Evolutionary conservation across 2,113 vertebrate genomes (phyloP).

Genomic region (Alexandromys fortis): DNA sequence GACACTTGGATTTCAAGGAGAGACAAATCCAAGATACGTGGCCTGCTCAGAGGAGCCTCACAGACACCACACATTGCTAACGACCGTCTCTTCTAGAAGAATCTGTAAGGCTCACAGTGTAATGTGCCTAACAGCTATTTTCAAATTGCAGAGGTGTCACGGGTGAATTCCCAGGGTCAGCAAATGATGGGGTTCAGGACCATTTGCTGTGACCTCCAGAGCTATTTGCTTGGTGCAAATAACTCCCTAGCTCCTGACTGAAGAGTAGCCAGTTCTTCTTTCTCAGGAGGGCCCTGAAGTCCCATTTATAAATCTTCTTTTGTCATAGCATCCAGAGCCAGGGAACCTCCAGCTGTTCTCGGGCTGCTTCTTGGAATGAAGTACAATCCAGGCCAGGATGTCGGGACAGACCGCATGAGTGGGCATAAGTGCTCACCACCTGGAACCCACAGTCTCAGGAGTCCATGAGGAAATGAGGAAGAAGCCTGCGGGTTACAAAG

Average conservation of each 20-base stretch:
- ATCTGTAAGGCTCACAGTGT: constrained; percentile 23
- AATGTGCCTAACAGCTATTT: constrained; percentile 58
- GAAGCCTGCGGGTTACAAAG: background rate
- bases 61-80: background rate
- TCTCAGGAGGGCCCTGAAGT: constrained; percentile 53
- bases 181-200: background rate
- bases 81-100: constrained; percentile 51
- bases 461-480: background rate
- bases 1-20: background rate
- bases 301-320: constrained; percentile 64
- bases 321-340: constrained; percentile 24
- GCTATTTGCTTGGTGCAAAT: constrained; percentile 51
- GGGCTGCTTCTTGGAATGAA: constrained; percentile 1
- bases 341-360: background rate
- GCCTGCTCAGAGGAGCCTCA: background rate
- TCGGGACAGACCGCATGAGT: background rate
- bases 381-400: background rate
- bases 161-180: constrained; percentile 49
- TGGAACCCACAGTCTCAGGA: background rate
- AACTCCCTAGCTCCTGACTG: constrained; percentile 28
- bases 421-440: background rate
- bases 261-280: constrained; percentile 13
- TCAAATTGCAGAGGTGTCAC: constrained; percentile 56
- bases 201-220: constrained; percentile 35
- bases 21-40: background rate